phyloP scores from a whole-genome alignment of 2,888 invertebrate genomes.

The Chloroclystis v-ata region DNA sequence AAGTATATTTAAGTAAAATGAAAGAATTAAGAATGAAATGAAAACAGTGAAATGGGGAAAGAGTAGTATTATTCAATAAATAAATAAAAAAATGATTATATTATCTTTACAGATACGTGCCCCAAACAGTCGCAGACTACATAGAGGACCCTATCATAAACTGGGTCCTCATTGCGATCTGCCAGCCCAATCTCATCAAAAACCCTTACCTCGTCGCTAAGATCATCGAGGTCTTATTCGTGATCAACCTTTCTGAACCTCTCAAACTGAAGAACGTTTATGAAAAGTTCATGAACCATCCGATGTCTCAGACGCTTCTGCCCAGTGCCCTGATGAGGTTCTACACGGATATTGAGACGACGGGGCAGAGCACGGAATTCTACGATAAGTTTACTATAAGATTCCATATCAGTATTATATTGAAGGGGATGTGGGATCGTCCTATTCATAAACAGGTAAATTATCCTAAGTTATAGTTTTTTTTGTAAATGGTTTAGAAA shows the following conservation, averaged over 20 bases:
- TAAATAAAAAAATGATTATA: too few species aligned
- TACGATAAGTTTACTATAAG: constrained; percentile 99
- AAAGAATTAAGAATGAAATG: too few species aligned
- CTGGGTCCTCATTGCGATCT: constrained; percentile 93
- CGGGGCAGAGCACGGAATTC: constrained; percentile 98
- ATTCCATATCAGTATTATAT: constrained; percentile 97
- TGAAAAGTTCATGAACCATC: constrained; percentile 91
- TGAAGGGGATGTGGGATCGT: constrained; percentile 97
- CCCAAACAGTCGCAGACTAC: constrained; percentile 84
- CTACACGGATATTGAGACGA: constrained; percentile 98
- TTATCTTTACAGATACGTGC: constrained; percentile 81
- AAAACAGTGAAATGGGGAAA: too few species aligned
- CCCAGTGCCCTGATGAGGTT: constrained; percentile 97
- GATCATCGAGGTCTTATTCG: constrained; percentile 93
- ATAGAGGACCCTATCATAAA: constrained; percentile 91
- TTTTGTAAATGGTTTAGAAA: too few species aligned
- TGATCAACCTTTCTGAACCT: constrained; percentile 83
- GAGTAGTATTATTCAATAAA: too few species aligned
- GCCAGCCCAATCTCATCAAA: constrained; percentile 92
- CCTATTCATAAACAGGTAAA: constrained; percentile 84
- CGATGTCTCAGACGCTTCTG: constrained; percentile 83
- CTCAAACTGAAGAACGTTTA: constrained; percentile 79
- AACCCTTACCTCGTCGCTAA: constrained; percentile 99
- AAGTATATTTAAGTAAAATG: too few species aligned
- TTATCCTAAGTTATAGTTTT: too few species aligned